phyloP scores from a whole-genome alignment of 2,113 vertebrate genomes.

The Furnarius figulus region DNA sequence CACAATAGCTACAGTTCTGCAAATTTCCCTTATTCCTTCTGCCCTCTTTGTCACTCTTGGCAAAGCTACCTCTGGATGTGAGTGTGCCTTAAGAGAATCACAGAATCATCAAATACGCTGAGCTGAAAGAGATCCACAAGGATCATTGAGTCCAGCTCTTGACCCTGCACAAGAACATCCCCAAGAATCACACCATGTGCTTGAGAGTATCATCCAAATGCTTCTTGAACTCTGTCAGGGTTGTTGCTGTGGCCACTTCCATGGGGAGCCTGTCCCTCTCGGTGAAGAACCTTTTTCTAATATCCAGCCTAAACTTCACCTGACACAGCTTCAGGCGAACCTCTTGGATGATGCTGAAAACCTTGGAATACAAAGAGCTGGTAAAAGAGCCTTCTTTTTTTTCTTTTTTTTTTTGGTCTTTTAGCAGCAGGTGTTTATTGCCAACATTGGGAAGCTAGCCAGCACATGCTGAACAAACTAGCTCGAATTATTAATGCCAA shows the following conservation, averaged over 20 bases:
- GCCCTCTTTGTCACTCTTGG: not conserved
- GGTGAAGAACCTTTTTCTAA: not conserved
- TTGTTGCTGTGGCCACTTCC: not conserved
- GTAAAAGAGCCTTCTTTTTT: too few relatives aligned
- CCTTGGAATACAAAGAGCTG: too few relatives aligned
- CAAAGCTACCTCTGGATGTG: not conserved
- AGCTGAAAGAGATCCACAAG: not conserved
- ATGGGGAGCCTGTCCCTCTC: not conserved
- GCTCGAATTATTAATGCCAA: too few relatives aligned
- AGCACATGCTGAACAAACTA: too few relatives aligned
- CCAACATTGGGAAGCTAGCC: too few relatives aligned
- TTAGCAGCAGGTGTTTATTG: too few relatives aligned
- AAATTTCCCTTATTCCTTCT: not conserved
- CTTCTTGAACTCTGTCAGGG: not conserved
- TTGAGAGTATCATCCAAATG: not conserved
- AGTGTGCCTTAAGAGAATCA: not conserved
- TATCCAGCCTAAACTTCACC: not conserved
- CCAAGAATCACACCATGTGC: not conserved
- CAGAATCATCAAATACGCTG: not conserved
- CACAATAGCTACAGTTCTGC: not conserved
- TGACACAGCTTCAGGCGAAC: not conserved
- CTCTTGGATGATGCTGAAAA: not conserved
- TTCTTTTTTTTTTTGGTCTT: too few relatives aligned
- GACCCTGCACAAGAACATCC: not conserved
- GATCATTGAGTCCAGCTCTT: not conserved